These are phyloP conservation scores for Hydropsyche tenuis DNA, from an alignment of 1,140 invertebrate genomes.

Conservation along the genomic window DNA sequence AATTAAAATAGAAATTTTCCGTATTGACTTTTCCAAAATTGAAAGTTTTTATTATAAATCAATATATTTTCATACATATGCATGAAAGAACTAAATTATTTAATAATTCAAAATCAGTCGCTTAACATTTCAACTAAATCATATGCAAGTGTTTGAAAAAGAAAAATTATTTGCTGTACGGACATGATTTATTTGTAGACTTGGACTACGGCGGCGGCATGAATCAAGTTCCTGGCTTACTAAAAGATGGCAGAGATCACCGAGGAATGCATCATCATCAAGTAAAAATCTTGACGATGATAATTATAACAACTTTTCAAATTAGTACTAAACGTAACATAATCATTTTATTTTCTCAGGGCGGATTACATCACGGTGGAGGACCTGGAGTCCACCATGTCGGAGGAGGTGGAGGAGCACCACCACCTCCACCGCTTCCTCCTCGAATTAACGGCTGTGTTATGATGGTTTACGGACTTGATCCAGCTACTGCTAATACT, in stretches of 20 bases:
- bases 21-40: too few species aligned
- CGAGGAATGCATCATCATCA: conserved; percentile 47
- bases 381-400: conserved; percentile 58
- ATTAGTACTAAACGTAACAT: background rate
- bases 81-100: too few species aligned
- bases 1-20: too few species aligned
- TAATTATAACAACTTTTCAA: conserved; percentile 8
- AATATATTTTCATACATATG: too few species aligned
- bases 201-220: conserved; percentile 45
- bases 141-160: too few species aligned
- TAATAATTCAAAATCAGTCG: too few species aligned
- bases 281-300: too few species aligned
- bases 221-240: conserved; percentile 44
- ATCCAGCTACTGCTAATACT: conserved; percentile 91
- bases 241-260: conserved; percentile 46
- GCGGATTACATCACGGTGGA: conserved; percentile 49
- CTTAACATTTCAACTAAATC: too few species aligned
- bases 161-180: too few species aligned
- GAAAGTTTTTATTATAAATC: too few species aligned
- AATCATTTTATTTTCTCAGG: conserved; percentile 27
- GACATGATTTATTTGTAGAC: too few species aligned
- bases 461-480: conserved; percentile 98
- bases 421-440: conserved; percentile 51
- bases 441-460: conserved; percentile 81
- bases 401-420: conserved; percentile 49